Conservation (phyloP, 1,140 invertebrate genomes). For the Ceratosolen solmsi region DNA sequence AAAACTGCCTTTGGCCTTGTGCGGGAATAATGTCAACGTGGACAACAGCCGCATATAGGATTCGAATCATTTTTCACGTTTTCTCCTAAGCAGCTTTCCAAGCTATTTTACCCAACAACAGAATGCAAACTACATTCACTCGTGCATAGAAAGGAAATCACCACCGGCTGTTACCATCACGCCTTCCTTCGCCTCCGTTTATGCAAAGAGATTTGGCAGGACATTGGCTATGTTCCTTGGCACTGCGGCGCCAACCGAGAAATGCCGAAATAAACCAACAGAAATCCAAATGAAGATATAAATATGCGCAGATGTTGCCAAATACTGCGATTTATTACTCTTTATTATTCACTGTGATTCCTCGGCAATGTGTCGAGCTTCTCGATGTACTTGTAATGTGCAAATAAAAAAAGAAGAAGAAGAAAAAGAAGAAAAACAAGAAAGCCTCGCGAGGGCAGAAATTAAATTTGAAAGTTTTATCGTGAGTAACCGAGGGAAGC, state of each 20-base stretch:
- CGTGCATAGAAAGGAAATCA: conserved; percentile 5
- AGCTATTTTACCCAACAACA: conserved; percentile 25
- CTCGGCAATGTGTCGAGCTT: too few relatives aligned
- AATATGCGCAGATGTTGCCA: too few relatives aligned
- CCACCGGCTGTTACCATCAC: not conserved
- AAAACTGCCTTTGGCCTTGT: not conserved
- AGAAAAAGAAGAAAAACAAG: too few relatives aligned
- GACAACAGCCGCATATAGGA: not conserved
- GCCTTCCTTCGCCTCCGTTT: conserved; percentile 57
- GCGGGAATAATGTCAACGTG: not conserved
- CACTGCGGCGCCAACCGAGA: too few relatives aligned
- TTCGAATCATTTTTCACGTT: conserved; percentile 40
- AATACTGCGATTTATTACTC: too few relatives aligned
- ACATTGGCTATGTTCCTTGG: conserved; percentile 54
- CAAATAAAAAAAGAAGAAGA: too few relatives aligned
- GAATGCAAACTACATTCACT: conserved; percentile 45
- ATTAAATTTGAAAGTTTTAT: too few relatives aligned
- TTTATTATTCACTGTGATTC: too few relatives aligned
- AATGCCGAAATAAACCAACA: not conserved
- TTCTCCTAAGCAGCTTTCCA: not conserved
- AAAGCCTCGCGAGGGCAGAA: too few relatives aligned
- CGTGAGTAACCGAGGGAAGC: too few relatives aligned
- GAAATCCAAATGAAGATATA: too few relatives aligned
- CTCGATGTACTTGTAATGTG: too few relatives aligned
- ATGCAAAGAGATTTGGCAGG: conserved; percentile 65